These are phyloP conservation scores for Drosophila pectinifera DNA, from an alignment of 1,140 invertebrate genomes.

Conservation along the genomic window DNA sequence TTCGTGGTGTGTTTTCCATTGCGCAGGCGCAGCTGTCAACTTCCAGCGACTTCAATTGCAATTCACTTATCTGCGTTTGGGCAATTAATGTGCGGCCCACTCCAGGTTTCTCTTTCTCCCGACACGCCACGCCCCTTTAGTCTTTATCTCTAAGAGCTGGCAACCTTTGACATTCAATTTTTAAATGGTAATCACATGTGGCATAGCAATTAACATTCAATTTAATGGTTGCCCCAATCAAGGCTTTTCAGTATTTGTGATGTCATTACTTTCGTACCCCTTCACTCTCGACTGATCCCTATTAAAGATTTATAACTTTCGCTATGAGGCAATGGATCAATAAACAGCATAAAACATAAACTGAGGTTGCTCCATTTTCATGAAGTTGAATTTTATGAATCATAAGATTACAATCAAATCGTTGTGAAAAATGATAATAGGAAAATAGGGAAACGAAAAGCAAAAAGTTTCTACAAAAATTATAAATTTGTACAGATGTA, in stretches of 20 bases:
- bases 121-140: conserved; percentile 17
- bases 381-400: neutral
- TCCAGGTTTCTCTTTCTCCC: conserved; percentile 2
- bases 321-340: neutral
- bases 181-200: conserved; percentile 20
- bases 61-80: conserved; percentile 37
- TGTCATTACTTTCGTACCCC: conserved; percentile 7
- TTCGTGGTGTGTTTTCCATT: conserved; percentile 38
- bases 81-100: conserved; percentile 24
- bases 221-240: conserved; percentile 15
- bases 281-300: conserved; percentile 24
- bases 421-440: neutral
- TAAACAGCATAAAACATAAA: neutral
- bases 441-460: neutral
- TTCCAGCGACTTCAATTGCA: conserved; percentile 24
- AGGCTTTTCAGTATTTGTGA: conserved; percentile 1
- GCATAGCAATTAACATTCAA: conserved; percentile 52
- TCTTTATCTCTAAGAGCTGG: conserved; percentile 1
- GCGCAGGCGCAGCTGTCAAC: conserved; percentile 65
- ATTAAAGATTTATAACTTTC: conserved; percentile 22
- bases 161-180: conserved; percentile 22
- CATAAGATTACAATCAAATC: neutral
- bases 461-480: neutral
- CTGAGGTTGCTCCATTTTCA: neutral
- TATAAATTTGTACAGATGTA: no score